Percentiles rank a stretch among this genome's conserved stretches.
phyloP scores from a whole-genome alignment of 2,113 vertebrate genomes.

The Prinia subflava region DNA sequence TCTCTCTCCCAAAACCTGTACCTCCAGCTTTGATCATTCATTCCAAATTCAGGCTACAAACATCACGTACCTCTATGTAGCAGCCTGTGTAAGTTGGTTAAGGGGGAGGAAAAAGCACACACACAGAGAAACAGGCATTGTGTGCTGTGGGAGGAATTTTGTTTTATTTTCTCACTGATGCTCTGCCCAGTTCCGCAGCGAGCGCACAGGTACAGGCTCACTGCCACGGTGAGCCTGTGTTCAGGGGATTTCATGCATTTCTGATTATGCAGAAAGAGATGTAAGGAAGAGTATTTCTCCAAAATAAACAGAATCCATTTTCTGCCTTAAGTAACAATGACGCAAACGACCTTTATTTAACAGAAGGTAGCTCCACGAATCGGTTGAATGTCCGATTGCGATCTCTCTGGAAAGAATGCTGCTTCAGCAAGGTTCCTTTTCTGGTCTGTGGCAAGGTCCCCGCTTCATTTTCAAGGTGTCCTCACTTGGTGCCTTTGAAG shows the following conservation, averaged over 20 bases:
- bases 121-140: not conserved
- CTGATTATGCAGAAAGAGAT: slow-evolving; percentile 17
- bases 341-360: slow-evolving; percentile 93
- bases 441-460: slow-evolving; percentile 94
- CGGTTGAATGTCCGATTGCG: slow-evolving; percentile 91
- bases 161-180: not conserved
- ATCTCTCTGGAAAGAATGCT: slow-evolving; percentile 91
- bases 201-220: slow-evolving; percentile 34
- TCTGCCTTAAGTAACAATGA: slow-evolving; percentile 66
- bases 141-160: not conserved
- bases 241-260: not conserved
- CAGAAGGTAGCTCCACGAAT: slow-evolving; percentile 83
- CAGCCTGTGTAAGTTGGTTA: not conserved
- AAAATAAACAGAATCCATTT: slow-evolving; percentile 49
- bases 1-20: not conserved
- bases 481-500: slow-evolving; percentile 94
- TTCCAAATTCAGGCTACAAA: not conserved
- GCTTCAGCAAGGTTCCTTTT: slow-evolving; percentile 95
- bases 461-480: slow-evolving; percentile 99
- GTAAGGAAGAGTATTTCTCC: slow-evolving; percentile 20
- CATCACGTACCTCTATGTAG: not conserved
- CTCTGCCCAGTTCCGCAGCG: not conserved
- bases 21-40: not conserved
- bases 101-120: not conserved
- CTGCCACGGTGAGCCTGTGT: not conserved